Percentiles rank a stretch among this genome's conserved stretches.
These are phyloP conservation scores for Anser cygnoides DNA, from an alignment of 2,113 vertebrate genomes.

Conservation along the genomic window DNA sequence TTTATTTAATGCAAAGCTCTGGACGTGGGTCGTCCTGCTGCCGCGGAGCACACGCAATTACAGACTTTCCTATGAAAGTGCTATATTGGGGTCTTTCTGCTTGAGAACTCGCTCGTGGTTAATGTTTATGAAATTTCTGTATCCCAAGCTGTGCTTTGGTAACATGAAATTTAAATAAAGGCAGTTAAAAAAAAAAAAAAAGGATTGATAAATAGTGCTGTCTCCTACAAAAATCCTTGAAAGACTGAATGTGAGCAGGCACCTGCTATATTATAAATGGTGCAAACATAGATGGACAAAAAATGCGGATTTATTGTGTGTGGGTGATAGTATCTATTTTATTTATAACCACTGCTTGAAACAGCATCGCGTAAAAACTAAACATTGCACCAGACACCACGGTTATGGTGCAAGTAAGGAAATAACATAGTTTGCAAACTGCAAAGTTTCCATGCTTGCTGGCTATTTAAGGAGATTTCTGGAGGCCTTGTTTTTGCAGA, in stretches of 20 bases:
- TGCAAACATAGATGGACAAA: background rate
- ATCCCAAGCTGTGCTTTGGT: background rate
- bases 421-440: background rate
- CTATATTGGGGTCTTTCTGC: background rate
- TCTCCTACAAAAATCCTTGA: background rate
- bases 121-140: background rate
- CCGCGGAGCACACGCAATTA: background rate
- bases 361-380: background rate
- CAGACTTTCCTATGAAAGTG: background rate
- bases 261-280: background rate
- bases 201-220: background rate
- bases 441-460: background rate
- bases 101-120: background rate
- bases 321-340: background rate
- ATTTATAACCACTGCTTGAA: background rate
- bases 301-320: background rate
- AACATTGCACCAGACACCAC: background rate
- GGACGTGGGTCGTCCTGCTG: background rate
- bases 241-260: background rate
- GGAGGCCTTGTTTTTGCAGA: background rate
- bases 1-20: background rate
- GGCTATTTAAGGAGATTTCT: conserved; percentile 1
- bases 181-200: background rate
- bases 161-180: background rate
- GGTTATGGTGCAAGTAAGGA: background rate